Conservation (phyloP, 2,888 invertebrate species). For the Adelphocoris suturalis region DNA sequence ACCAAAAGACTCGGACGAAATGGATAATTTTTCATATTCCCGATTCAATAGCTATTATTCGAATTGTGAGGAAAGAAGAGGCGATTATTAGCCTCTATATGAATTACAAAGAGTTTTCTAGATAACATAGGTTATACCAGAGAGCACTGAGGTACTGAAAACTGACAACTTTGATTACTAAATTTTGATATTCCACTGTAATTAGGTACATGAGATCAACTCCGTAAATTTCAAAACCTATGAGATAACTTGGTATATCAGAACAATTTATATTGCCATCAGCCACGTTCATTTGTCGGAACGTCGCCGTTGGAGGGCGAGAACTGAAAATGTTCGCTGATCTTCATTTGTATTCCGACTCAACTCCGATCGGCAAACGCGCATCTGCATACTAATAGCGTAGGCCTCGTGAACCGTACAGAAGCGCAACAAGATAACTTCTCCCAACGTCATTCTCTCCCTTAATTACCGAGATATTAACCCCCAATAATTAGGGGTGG, state of each 20-base stretch:
- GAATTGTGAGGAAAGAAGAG: too few species aligned
- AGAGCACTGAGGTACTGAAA: too few species aligned
- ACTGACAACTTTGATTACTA: too few species aligned
- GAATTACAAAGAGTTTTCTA: too few species aligned
- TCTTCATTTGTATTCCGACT: constrained; percentile 49
- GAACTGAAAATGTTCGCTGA: constrained; percentile 13
- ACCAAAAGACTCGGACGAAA: too few species aligned
- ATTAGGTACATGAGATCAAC: too few species aligned
- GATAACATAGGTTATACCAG: too few species aligned
- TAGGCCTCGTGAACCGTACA: constrained; percentile 8
- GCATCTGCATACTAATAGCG: constrained; percentile 39
- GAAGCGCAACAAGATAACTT: constrained; percentile 24
- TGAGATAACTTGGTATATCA: not conserved
- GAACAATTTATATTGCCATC: constrained; percentile 23
- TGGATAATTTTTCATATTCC: too few species aligned
- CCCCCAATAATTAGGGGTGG: constrained; percentile 8
- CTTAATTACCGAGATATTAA: constrained; percentile 36
- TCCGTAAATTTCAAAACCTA: not conserved
- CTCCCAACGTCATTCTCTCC: constrained; percentile 12
- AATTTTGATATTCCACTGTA: too few species aligned
- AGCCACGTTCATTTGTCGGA: constrained; percentile 4
- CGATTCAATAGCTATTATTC: too few species aligned
- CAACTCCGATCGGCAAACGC: constrained; percentile 33
- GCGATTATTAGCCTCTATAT: too few species aligned
- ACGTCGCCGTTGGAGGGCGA: not conserved